These are phyloP conservation scores for Drosophila putrida DNA, from an alignment of 2,888 invertebrate species.

Conservation along the genomic window DNA sequence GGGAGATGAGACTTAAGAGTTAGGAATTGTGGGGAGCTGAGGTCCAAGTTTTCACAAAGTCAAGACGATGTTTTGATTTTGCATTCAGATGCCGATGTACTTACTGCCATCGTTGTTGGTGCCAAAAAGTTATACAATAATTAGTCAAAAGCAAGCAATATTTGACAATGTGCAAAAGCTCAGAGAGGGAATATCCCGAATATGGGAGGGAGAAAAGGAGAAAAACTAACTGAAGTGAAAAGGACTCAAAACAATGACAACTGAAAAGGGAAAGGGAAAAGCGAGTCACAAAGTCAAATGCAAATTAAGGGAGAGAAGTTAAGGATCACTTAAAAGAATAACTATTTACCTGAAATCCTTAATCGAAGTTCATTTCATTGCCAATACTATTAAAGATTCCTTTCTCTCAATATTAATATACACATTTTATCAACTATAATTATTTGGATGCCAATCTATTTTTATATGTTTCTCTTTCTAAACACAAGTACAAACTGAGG, in stretches of 20 bases:
- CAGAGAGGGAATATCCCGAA: not conserved
- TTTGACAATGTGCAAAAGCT: constrained; percentile 17
- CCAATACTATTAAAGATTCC: no score
- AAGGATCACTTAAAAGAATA: not conserved
- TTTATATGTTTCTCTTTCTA: no score
- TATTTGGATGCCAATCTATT: no score
- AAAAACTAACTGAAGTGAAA: constrained; percentile 2
- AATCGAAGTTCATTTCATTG: not conserved
- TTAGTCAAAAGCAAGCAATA: constrained; percentile 32
- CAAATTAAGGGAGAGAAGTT: not conserved
- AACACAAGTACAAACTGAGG: no score
- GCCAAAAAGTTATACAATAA: constrained; percentile 44
- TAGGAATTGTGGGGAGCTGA: not conserved
- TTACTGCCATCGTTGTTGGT: constrained; percentile 13
- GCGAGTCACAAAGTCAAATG: constrained; percentile 1
- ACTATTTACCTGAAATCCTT: not conserved
- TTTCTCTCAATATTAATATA: no score
- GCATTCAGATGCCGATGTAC: constrained; percentile 17
- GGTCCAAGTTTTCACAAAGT: not conserved
- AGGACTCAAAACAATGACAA: constrained; percentile 4
- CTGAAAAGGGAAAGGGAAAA: not conserved
- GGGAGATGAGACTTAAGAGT: not conserved
- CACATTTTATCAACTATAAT: no score
- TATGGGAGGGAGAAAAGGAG: not conserved
- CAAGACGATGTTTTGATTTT: constrained; percentile 32